phyloP scores from a whole-genome alignment of 1,140 invertebrate genomes.

The Nautilus pompilius region DNA sequence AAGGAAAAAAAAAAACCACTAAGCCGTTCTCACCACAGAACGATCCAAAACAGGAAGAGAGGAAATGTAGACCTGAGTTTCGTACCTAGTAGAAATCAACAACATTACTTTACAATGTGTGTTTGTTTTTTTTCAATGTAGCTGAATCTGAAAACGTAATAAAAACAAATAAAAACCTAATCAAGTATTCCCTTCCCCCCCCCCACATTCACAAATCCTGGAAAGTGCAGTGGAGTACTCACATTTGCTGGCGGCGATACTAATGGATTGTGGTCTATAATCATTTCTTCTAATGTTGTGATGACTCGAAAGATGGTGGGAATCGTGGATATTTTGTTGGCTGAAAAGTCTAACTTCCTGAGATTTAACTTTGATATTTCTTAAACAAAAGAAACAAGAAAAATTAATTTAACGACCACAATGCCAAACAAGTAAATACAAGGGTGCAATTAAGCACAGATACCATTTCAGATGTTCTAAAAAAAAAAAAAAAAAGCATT shows the following conservation, averaged over 20 bases:
- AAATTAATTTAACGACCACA: no score
- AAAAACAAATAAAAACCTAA: not conserved
- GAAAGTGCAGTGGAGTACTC: slow-evolving; percentile 54
- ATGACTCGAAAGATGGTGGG: slow-evolving; percentile 83
- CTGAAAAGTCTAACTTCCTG: slow-evolving; percentile 79
- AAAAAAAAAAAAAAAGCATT: no score
- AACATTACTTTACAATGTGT: not conserved
- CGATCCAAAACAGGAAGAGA: not conserved
- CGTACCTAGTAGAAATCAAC: not conserved
- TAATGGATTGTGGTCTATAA: slow-evolving; percentile 82
- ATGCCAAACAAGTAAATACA: slow-evolving; percentile 9
- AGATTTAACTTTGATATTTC: slow-evolving; percentile 84
- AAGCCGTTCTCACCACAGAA: no score
- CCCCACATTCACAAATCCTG: not conserved
- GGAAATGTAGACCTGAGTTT: not conserved
- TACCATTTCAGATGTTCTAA: not conserved
- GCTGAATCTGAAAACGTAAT: not conserved
- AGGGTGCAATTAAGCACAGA: not conserved
- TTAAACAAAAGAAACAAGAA: slow-evolving; percentile 54
- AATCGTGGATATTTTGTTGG: slow-evolving; percentile 80
- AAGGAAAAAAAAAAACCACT: no score
- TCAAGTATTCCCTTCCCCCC: not conserved
- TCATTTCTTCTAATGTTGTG: slow-evolving; percentile 73
- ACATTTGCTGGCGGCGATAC: slow-evolving; percentile 87
- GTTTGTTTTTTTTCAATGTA: not conserved